Conservation (phyloP, 2,888 invertebrate species). For the Lepidonotus clava region DNA sequence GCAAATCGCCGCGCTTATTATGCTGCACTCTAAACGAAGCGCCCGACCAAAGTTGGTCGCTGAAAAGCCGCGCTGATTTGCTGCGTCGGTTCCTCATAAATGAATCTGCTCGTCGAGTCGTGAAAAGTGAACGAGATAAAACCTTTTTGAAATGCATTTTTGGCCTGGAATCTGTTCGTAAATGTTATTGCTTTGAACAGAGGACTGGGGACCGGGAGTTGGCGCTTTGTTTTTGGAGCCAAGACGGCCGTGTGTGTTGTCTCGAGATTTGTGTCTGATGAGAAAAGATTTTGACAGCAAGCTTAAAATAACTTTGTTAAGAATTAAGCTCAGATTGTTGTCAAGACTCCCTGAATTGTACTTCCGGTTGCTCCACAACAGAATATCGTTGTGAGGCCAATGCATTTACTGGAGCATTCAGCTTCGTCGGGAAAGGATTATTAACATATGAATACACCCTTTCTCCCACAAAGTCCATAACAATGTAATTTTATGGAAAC, state of each 20-base stretch:
- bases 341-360: neutral
- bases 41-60: neutral
- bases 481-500: too few species aligned
- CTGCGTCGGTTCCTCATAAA: neutral
- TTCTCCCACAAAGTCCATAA: too few species aligned
- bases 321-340: neutral
- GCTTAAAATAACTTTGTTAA: neutral
- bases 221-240: neutral
- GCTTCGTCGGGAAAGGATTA: too few species aligned
- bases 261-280: neutral
- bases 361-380: too few species aligned
- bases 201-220: neutral
- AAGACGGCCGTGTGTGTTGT: neutral
- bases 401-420: too few species aligned
- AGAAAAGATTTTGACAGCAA: neutral
- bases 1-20: neutral
- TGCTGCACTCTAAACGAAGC: neutral
- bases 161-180: neutral
- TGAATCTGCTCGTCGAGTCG: neutral
- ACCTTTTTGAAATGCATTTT: neutral
- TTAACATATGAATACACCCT: too few species aligned
- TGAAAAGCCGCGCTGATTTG: constrained; percentile 9
- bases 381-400: too few species aligned
- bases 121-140: constrained; percentile 7
- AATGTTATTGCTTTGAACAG: constrained; percentile 10